phyloP scores from a whole-genome alignment of 2,797 vertebrate genomes.

The Heterohyrax brucei region DNA sequence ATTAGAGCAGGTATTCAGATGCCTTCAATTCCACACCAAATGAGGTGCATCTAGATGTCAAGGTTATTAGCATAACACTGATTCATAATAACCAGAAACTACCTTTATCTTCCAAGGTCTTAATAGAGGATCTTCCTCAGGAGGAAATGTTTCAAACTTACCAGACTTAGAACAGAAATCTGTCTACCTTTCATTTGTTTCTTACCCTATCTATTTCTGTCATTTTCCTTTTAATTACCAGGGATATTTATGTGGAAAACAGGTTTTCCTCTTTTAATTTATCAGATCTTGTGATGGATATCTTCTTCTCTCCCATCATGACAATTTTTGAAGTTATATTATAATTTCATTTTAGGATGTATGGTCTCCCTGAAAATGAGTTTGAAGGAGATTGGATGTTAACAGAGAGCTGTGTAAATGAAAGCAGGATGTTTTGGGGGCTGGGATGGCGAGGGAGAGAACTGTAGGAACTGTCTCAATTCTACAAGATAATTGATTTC shows the following conservation, averaged over 20 bases:
- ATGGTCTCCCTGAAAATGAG: not conserved
- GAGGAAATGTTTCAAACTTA: constrained; percentile 75
- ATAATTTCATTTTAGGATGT: not conserved
- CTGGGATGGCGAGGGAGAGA: accelerated
- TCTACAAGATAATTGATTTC: constrained; percentile 30
- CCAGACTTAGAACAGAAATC: constrained; percentile 46
- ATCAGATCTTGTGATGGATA: not conserved
- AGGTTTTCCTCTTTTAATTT: not conserved
- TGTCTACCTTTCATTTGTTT: constrained; percentile 78
- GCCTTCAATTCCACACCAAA: not conserved
- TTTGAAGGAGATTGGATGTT: not conserved
- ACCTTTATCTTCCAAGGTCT: constrained; percentile 75
- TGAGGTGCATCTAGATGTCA: constrained; percentile 46
- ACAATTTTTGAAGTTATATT: not conserved
- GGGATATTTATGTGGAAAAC: constrained; percentile 72
- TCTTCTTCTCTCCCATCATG: constrained; percentile 29
- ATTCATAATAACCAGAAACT: constrained; percentile 61
- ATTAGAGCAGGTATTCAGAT: not conserved
- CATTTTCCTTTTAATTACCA: constrained; percentile 73
- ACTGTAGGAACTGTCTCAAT: not conserved
- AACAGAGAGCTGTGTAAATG: not conserved
- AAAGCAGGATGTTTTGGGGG: not conserved
- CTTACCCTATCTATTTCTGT: constrained; percentile 63
- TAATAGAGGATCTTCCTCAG: constrained; percentile 64
- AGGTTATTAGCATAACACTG: constrained; percentile 55